Base-by-base conservation (phyloP, 1,140 invertebrate species). In the Cydia fagiglandana region DNA sequence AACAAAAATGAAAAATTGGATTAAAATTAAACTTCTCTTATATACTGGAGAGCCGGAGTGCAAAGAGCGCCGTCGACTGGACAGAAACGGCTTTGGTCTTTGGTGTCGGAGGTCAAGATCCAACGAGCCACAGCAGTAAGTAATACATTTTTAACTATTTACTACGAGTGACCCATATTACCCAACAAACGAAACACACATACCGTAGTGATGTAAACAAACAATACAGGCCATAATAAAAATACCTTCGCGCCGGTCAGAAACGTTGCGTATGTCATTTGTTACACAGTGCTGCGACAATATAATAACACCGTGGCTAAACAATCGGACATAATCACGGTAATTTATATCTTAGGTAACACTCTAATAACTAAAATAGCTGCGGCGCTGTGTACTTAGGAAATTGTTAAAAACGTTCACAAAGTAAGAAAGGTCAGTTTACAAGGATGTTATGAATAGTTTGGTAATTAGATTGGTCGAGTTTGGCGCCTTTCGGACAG, bases 201-300 rank as follows among this genome's bases (percentile, higher is more conserved):
- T 12, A 24, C 41, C 20, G 30, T 50, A 50, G 30, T 75, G 75
- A 30, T 70, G 56, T 47, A 53, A 68, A 41, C 73, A 73, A 70
- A 82, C 79, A 81, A 81, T 79, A 76, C 28, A 80, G 79, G 76
- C 74, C 79, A 80, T 70, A 75, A 79, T 75, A 78, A 80, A 80
- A 76, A 50, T 73, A 38, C 64, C 64, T 34, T 68, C 28, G n/a
- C 34, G n/a, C 66, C 5, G 34, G n/a, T 38, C 30, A 41, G 2
- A 10, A 38, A 38, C 64, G 17, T 38, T 38, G 66, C 38, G 66
- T 38, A 34, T 70, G 34, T 70, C 66, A 70, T 70, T 38, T 20
- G 66, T 70, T 70, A 79, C 68, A 56, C 79, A 78, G 79, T 79
- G 74, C 50, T 78, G 47, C 79, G 53, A 80, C 79, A 82, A 79